Conservation (phyloP, 64 coral and sea anemone genomes). For the Porites australiensis region DNA sequence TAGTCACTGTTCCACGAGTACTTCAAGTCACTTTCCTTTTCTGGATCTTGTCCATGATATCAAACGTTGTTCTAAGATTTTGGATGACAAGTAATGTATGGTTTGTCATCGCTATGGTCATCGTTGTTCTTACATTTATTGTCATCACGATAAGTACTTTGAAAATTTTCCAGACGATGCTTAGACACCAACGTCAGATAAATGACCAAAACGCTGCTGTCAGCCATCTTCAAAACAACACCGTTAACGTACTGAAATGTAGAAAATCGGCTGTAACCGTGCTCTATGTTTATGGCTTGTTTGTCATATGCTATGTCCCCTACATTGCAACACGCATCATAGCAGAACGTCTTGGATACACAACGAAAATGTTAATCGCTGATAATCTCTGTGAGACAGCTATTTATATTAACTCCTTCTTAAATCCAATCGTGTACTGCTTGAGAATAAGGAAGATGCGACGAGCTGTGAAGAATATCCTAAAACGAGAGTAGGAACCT, state of each 20-base stretch:
- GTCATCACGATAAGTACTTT: constrained; percentile 36
- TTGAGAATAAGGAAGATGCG: constrained; percentile 67
- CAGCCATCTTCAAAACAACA: constrained; percentile 1
- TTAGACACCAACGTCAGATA: background rate
- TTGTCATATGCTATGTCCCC: constrained; percentile 67
- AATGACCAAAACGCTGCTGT: constrained; percentile 6
- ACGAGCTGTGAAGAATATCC: constrained; percentile 34
- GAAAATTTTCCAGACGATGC: constrained; percentile 19
- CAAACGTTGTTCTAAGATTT: background rate
- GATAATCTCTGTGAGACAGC: constrained; percentile 47
- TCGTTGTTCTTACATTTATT: background rate
- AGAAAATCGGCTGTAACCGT: background rate
- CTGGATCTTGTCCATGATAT: no score
- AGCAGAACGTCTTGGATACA: constrained; percentile 33
- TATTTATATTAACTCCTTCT: constrained; percentile 68
- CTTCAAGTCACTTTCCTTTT: no score
- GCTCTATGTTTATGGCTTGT: constrained; percentile 64
- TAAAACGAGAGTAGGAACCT: background rate
- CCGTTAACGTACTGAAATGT: no score
- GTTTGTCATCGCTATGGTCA: background rate
- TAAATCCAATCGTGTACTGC: no score
- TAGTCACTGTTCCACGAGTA: constrained; percentile 34
- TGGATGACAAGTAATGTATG: background rate
- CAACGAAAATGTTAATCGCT: constrained; percentile 31
- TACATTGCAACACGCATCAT: constrained; percentile 11